These are phyloP conservation scores for Rhingia campestris DNA, from an alignment of 2,888 invertebrate species.

Conservation along the genomic window DNA sequence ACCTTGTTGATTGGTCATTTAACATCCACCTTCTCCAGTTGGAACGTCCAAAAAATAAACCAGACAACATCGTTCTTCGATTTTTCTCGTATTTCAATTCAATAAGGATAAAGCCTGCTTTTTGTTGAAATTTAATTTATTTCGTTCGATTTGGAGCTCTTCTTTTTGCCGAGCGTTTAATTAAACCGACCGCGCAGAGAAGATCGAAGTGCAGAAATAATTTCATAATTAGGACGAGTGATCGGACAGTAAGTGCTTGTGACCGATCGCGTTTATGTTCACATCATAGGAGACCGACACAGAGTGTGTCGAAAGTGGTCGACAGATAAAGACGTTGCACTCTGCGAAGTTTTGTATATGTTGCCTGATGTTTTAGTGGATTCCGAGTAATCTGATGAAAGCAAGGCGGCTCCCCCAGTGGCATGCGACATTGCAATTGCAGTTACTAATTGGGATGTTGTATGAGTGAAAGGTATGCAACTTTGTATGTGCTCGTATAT, in stretches of 20 bases:
- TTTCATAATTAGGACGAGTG: constrained; percentile 69
- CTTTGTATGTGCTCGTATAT: background rate
- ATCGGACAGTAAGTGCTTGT: constrained; percentile 62
- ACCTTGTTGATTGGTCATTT: constrained; percentile 40
- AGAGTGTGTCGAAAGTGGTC: constrained; percentile 43
- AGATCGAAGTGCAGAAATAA: constrained; percentile 63
- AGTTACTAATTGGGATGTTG: constrained; percentile 68
- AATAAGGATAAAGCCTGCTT: constrained; percentile 33
- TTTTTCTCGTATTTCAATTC: constrained; percentile 37
- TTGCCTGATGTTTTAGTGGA: constrained; percentile 55
- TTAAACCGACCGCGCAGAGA: constrained; percentile 43
- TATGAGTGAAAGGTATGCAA: constrained; percentile 41
- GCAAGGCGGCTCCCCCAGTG: constrained; percentile 29
- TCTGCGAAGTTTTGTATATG: constrained; percentile 20
- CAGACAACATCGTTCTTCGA: background rate
- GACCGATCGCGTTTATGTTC: constrained; percentile 33
- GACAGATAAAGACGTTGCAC: constrained; percentile 31
- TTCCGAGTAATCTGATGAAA: constrained; percentile 63
- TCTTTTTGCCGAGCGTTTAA: constrained; percentile 17
- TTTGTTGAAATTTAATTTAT: constrained; percentile 17
- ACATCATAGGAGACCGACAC: constrained; percentile 61
- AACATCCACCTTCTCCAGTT: constrained; percentile 10
- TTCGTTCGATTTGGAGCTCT: background rate
- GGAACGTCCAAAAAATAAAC: background rate
- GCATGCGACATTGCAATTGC: constrained; percentile 54